A percentile compares a stretch with the other conserved stretches of the same genome.
Conservation (phyloP, 2,113 vertebrate genomes). For the Mus spicilegus region DNA sequence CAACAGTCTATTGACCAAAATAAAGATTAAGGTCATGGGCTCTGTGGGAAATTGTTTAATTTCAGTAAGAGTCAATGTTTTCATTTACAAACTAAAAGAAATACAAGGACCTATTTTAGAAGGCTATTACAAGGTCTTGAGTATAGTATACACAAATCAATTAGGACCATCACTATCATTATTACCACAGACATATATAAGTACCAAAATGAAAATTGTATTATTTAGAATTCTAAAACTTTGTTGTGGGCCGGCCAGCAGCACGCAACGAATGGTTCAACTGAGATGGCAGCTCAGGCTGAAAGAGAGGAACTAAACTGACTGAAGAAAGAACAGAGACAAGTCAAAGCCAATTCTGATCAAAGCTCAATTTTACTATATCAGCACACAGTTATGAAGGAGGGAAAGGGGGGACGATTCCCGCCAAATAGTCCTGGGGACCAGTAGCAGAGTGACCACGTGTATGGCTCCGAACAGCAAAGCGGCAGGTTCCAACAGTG, state of each 20-base stretch:
- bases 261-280: too few relatives aligned
- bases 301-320: too few relatives aligned
- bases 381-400: too few relatives aligned
- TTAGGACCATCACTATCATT: background rate
- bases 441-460: too few relatives aligned
- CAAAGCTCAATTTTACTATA: too few relatives aligned
- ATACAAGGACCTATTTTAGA: background rate
- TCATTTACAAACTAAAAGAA: conserved; percentile 29
- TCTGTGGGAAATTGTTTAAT: conserved; percentile 42
- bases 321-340: too few relatives aligned
- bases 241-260: background rate
- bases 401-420: too few relatives aligned
- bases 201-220: conserved; percentile 23
- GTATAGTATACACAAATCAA: background rate
- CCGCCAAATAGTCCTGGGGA: too few relatives aligned
- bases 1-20: background rate
- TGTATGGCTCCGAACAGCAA: too few relatives aligned
- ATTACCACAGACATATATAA: background rate
- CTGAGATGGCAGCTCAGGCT: too few relatives aligned
- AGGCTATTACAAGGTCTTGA: background rate
- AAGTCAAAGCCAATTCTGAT: too few relatives aligned
- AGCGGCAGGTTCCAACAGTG: too few relatives aligned
- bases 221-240: conserved; percentile 25
- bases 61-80: conserved; percentile 12
- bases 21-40: background rate